Conservation (phyloP, 1,140 invertebrate genomes). For the Stenopsyche tienmushanensis region DNA sequence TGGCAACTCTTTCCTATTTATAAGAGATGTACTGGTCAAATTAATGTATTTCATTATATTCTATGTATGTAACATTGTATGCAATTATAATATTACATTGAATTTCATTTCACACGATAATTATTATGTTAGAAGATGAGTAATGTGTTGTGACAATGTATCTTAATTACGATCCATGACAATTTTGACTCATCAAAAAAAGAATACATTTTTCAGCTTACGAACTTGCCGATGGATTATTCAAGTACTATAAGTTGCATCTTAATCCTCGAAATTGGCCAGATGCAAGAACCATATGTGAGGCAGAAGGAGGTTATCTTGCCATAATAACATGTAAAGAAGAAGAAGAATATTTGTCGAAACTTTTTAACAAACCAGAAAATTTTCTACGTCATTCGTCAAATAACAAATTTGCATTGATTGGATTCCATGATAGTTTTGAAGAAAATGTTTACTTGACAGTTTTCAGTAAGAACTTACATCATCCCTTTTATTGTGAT, state of each 20-base stretch:
- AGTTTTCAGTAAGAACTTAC: neutral
- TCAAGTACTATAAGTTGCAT: constrained; percentile 3
- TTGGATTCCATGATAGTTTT: constrained; percentile 9
- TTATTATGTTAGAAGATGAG: no score
- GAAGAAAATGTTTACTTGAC: neutral
- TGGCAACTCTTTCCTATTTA: no score
- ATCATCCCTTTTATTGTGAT: neutral
- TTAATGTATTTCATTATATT: no score
- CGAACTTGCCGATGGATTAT: no score
- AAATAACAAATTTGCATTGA: neutral
- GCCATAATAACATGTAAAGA: constrained; percentile 29
- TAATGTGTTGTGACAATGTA: no score
- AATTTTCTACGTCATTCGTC: neutral
- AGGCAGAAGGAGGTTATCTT: constrained; percentile 32
- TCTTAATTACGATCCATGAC: no score
- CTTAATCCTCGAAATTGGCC: constrained; percentile 11
- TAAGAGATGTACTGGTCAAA: no score
- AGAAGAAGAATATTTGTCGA: constrained; percentile 13
- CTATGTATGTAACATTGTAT: no score
- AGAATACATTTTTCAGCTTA: no score
- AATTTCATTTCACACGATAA: no score
- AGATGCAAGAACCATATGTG: constrained; percentile 27
- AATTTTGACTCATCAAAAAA: no score
- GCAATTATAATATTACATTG: no score
- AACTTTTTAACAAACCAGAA: neutral